These are phyloP conservation scores for Hylaeus anthracinus DNA, from an alignment of 1,140 invertebrate species.

Conservation along the genomic window DNA sequence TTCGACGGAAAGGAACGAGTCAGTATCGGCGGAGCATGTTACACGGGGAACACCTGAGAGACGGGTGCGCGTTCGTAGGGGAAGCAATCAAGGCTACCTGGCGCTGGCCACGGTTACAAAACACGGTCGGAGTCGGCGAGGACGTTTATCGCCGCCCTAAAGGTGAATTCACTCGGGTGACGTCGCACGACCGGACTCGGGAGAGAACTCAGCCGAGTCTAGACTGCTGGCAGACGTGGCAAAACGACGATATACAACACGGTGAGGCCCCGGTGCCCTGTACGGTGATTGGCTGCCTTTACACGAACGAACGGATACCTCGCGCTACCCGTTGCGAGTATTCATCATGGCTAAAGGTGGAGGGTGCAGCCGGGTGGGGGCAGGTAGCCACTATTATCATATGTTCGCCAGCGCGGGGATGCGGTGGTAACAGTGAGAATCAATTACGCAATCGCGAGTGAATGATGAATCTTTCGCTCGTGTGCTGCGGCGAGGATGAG, in stretches of 20 bases:
- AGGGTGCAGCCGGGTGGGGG: neutral
- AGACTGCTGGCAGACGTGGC: conserved; percentile 76
- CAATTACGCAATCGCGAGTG: conserved; percentile 23
- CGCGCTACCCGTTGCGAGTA: conserved; percentile 30
- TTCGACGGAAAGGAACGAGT: conserved; percentile 2
- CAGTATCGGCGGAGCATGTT: conserved; percentile 28
- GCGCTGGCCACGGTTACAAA: conserved; percentile 41
- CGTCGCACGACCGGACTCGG: conserved; percentile 57
- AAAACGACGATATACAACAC: conserved; percentile 72
- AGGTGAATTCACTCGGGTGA: conserved; percentile 68
- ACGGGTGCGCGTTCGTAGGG: conserved; percentile 12
- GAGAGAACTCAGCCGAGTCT: conserved; percentile 62
- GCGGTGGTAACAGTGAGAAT: neutral
- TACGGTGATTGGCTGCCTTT: conserved; percentile 51
- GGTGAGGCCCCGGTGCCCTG: conserved; percentile 43
- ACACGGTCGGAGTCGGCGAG: conserved; percentile 33
- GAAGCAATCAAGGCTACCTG: conserved; percentile 49
- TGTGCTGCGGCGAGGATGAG: no score
- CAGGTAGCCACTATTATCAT: conserved; percentile 20
- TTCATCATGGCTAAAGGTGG: conserved; percentile 26
- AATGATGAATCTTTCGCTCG: neutral
- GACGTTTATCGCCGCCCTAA: conserved; percentile 62
- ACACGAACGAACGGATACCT: conserved; percentile 46
- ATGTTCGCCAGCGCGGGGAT: neutral
- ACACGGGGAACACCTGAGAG: neutral